Conservation (phyloP, 2,113 vertebrate genomes). For the Embiotoca jacksoni region DNA sequence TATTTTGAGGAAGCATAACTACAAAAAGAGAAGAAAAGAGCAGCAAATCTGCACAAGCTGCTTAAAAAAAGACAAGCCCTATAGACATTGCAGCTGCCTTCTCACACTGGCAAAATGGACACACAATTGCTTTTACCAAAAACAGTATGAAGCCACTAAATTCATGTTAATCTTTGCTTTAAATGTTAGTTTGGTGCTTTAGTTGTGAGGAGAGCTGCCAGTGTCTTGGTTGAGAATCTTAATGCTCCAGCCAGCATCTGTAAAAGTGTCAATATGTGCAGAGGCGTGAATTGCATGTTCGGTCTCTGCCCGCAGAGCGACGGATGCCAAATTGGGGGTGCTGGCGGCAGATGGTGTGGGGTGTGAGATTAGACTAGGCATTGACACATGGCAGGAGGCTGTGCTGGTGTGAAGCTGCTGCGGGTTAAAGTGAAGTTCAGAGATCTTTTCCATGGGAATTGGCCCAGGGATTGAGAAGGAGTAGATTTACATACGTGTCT, state of each 20-base stretch:
- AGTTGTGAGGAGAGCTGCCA: not conserved
- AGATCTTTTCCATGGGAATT: constrained; percentile 64
- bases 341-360: constrained; percentile 75
- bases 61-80: not conserved
- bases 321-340: constrained; percentile 58
- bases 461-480: constrained; percentile 47
- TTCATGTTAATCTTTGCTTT: not conserved
- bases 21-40: not conserved
- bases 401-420: constrained; percentile 66
- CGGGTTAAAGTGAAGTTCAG: constrained; percentile 64
- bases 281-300: constrained; percentile 54
- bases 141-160: not conserved
- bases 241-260: constrained; percentile 38
- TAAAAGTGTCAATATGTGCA: constrained; percentile 57
- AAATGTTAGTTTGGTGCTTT: too few species aligned
- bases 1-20: not conserved
- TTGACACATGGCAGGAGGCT: constrained; percentile 69
- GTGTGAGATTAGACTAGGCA: constrained; percentile 72
- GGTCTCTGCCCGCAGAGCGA: constrained; percentile 45
- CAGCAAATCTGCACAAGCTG: constrained; percentile 7
- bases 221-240: constrained; percentile 33
- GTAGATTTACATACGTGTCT: constrained; percentile 59
- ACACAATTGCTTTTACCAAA: not conserved
- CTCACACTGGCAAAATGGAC: not conserved
- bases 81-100: not conserved